Conservation (phyloP, 2,888 invertebrate genomes). For the Pachymerium ferrugineum region DNA sequence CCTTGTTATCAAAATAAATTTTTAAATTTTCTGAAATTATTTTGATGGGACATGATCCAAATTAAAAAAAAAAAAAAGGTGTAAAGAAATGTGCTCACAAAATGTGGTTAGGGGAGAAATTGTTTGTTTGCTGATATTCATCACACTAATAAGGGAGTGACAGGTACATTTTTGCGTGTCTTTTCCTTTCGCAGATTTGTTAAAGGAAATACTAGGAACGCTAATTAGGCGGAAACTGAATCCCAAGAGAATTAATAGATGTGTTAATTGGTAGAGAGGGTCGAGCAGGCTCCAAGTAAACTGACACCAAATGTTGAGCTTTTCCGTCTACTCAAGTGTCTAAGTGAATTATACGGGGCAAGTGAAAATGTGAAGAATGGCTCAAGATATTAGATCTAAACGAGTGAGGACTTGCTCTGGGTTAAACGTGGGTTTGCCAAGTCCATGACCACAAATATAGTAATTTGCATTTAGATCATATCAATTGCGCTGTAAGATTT, state of each 20-base stretch:
- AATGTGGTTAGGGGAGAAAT: too few relatives aligned
- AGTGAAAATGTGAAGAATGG: background rate
- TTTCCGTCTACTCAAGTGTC: too few relatives aligned
- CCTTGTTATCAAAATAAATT: too few relatives aligned
- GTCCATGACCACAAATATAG: too few relatives aligned
- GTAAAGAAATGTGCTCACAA: too few relatives aligned
- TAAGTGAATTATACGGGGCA: background rate
- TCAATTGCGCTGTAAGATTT: too few relatives aligned
- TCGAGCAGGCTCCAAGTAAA: background rate
- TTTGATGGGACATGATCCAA: too few relatives aligned
- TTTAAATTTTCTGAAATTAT: too few relatives aligned
- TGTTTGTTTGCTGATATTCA: background rate
- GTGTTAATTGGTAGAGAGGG: background rate
- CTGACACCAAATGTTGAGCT: background rate
- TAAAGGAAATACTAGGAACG: background rate
- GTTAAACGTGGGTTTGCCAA: too few relatives aligned
- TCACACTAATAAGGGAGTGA: background rate
- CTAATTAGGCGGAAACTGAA: background rate
- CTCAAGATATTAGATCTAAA: background rate
- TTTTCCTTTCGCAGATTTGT: background rate
- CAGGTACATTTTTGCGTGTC: background rate
- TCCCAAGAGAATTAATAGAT: background rate
- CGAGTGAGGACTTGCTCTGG: background rate
- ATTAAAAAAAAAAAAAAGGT: too few relatives aligned
- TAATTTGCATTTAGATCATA: too few relatives aligned